Conservation (phyloP, 2,888 invertebrate species). For the Arctia plantaginis region DNA sequence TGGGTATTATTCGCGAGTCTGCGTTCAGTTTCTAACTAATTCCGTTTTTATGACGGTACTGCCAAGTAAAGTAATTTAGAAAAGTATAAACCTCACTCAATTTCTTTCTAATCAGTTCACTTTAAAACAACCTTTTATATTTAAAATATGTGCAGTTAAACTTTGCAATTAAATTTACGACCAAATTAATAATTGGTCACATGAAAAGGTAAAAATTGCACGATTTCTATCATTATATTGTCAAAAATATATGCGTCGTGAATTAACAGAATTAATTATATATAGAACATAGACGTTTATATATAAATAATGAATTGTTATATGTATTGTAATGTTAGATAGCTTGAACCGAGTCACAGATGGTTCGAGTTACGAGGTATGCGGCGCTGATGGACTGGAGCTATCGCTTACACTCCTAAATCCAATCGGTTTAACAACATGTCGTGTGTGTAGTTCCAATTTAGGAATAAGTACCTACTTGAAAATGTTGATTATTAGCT, state of each 20-base stretch:
- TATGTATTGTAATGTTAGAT: neutral
- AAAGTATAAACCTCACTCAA: neutral
- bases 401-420: neutral
- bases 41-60: neutral
- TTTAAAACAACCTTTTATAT: conserved; percentile 6
- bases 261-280: neutral
- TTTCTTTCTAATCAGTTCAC: conserved; percentile 3
- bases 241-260: neutral
- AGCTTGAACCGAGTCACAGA: neutral
- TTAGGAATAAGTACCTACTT: neutral
- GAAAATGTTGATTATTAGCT: neutral
- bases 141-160: neutral
- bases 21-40: neutral
- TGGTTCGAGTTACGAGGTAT: neutral
- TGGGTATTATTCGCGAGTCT: neutral
- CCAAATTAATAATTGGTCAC: conserved; percentile 1
- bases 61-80: neutral
- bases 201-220: neutral
- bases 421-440: neutral
- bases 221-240: neutral
- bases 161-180: conserved; percentile 7
- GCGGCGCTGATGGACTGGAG: too few species aligned
- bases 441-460: neutral
- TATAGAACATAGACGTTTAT: too few species aligned
- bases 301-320: too few species aligned